Base-by-base conservation (phyloP, 2,888 invertebrate genomes). In the Brassicogethes aeneus region DNA sequence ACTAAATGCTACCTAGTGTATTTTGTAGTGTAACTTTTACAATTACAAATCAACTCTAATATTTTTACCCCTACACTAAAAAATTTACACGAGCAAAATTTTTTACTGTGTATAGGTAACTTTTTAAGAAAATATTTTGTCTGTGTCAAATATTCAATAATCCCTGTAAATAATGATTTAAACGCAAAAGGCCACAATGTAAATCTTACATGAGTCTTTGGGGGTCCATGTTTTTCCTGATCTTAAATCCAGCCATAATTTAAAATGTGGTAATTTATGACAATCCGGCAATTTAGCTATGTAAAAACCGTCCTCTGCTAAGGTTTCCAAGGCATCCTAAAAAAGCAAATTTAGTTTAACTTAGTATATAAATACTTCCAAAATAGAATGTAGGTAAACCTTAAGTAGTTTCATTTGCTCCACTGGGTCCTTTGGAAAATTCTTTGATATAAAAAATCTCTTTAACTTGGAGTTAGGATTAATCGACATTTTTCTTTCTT, bases 221-320 rank as follows among this genome's bases (percentile, higher is more conserved):
- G 50, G 52, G 2, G 54, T 57, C 57, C 61, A 61, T 40, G 40
- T 54, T 47, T 52, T 55, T 3, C 56, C 54, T 40, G 56, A 55
- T 38, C 67, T 52, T 37, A 61, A 43, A 30, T 61, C 52, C 55
- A 65, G 54, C 69, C 69, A 69, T 5, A 66, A 46, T 48, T 56
- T 57, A 40, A 69, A 68, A 44, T 63, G 61, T 1, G 68, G 68
- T 17, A 69, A 50, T 44, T 55, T 60, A 40, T 66, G 49, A 15
- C 55, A 54, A 12, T 65, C 55, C 2, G 68, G 68, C 34, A 69
- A 52, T 41, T 58, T 60, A 2, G 68, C 68, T 12, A 69, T 46
- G 5, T 66, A 64, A 48, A 54, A 69, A 8, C 65, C 66, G 53
- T 69, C 69, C 15, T 58, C 52, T 2, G 65, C 67, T 52, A 69